Base-by-base conservation (phyloP, 2,888 invertebrate species). In the Chloroclysta siterata region DNA sequence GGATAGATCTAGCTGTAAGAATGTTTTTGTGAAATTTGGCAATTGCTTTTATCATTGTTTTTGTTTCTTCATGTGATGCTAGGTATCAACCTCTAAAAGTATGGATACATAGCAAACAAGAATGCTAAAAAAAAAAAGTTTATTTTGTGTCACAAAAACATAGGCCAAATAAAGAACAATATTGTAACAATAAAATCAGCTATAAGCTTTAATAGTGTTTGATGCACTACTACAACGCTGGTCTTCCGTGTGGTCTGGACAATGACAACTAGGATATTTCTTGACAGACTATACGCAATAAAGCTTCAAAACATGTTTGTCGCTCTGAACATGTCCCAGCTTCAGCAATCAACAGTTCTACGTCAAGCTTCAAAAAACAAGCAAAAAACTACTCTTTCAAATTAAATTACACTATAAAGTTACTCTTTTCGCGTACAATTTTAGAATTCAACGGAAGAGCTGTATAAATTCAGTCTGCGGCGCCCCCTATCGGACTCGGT, bases 401-500 rank as follows among this genome's bases (percentile, higher is more conserved):
- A 65, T 52, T 42, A 47, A 50, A 61, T 58, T 65, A 57, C 56
- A 44, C 53, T 28, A 10, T 29, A 65, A 61, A 65, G 61, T 65
- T 65, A 48, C 54, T 58, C 57, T 47, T 53, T 60, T 58, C 53
- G 17, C 52, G 50, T 57, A 6, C 56, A 60, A 64, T 57, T 65
- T 60, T 56, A 15, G 63, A 58, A 47, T 56, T 60, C 47, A 46
- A 63, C 74, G 65, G 70, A 72, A 72, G 68, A 63, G 42, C 57
- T 46, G 42, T 60, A 71, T 73, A 71, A 71, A 68, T 73, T 66
- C 62, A 51, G 46, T 65, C 60, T 58, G 58, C 33, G 66, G 60
- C 63, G 79, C 83, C 64, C 62, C 55, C 68, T 73, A 75, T 69
- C 75, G 80, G 78, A 77, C 80, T 74, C 74, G 50, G 33, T 65